A percentile compares a stretch with the other conserved stretches of the same genome.
phyloP scores from a whole-genome alignment of 2,888 invertebrate genomes.

The Drosophila gaucha region DNA sequence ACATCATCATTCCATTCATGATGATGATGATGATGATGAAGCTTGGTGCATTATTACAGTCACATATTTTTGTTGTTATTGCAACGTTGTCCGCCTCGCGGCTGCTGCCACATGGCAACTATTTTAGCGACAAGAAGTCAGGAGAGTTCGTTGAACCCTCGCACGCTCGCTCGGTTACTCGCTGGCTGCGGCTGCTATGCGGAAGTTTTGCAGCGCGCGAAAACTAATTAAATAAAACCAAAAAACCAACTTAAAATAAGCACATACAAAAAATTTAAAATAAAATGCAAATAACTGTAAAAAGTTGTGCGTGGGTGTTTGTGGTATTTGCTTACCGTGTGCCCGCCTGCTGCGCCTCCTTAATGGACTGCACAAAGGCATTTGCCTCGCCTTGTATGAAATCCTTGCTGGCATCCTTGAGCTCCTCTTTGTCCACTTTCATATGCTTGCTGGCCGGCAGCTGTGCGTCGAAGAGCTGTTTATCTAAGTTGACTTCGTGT shows the following conservation, averaged over 20 bases:
- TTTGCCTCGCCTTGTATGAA: conserved; percentile 81
- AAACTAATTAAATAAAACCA: conserved; percentile 45
- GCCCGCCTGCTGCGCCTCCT: conserved; percentile 68
- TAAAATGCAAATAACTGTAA: conserved; percentile 11
- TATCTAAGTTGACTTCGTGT: conserved; percentile 53
- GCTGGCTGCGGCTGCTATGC: conserved; percentile 32
- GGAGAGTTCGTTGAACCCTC: conserved; percentile 59
- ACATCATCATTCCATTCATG: conserved; percentile 19
- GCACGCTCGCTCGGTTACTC: not conserved
- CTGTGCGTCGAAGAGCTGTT: conserved; percentile 69
- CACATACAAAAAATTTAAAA: conserved; percentile 19
- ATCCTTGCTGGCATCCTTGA: conserved; percentile 82
- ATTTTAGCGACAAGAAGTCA: conserved; percentile 74
- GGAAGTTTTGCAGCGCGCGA: conserved; percentile 34
- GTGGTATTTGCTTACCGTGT: conserved; percentile 58
- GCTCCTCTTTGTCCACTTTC: conserved; percentile 66
- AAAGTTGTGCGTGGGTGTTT: not conserved
- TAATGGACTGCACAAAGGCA: conserved; percentile 72
- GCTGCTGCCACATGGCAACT: conserved; percentile 71
- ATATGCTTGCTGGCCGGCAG: conserved; percentile 69
- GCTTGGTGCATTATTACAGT: conserved; percentile 35
- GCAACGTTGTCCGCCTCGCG: conserved; percentile 35
- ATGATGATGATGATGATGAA: conserved; percentile 17
- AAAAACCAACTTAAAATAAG: conserved; percentile 30
- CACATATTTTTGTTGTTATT: conserved; percentile 22